These are phyloP conservation scores for Himalopsyche tibetana DNA, from an alignment of 2,888 invertebrate genomes.

Conservation along the genomic window DNA sequence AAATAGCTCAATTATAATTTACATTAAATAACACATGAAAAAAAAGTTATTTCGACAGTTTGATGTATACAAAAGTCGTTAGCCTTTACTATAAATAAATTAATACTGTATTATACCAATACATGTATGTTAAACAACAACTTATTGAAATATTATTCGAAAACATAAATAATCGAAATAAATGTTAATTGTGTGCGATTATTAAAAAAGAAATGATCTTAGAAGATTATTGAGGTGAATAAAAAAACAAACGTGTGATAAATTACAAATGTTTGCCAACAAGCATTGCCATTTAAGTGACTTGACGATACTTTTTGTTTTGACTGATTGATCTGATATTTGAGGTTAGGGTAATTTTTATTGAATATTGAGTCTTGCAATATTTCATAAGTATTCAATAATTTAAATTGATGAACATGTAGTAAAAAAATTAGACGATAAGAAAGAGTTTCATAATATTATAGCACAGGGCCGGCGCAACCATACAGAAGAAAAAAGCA, in stretches of 20 bases:
- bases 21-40: neutral
- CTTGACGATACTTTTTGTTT: conserved; percentile 8
- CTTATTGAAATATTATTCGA: neutral
- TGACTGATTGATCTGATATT: neutral
- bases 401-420: neutral
- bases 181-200: conserved; percentile 19
- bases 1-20: conserved; percentile 2
- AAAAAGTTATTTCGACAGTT: neutral
- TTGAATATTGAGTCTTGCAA: neutral
- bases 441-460: no score
- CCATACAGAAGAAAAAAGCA: no score
- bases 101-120: neutral
- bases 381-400: neutral
- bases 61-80: conserved; percentile 21
- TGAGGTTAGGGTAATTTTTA: conserved; percentile 2
- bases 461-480: no score
- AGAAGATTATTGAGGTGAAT: conserved; percentile 5
- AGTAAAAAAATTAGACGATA: no score
- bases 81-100: neutral
- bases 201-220: neutral
- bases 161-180: conserved; percentile 28
- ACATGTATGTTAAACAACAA: neutral
- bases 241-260: neutral
- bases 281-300: neutral
- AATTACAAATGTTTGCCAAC: neutral